Evolutionary conservation across 2,797 vertebrate species (phyloP).

Genomic region (Eulemur coronatus): DNA sequence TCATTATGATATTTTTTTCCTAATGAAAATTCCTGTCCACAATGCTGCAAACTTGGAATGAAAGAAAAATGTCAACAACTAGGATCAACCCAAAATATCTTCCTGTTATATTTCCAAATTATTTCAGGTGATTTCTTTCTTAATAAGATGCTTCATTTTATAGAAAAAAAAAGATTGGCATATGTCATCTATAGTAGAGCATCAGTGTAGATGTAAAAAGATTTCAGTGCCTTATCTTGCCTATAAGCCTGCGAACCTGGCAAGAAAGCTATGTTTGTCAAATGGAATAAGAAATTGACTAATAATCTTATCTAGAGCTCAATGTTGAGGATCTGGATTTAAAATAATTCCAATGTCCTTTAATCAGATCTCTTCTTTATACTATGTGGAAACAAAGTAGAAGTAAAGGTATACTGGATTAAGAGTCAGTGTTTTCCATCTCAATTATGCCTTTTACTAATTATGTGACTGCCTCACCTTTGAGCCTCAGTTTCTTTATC

Average conservation of each 20-base stretch:
- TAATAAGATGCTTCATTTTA: slow-evolving; percentile 31
- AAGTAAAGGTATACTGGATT: not conserved
- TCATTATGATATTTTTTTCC: not conserved
- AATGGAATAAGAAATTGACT: slow-evolving; percentile 54
- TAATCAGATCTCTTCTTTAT: not conserved
- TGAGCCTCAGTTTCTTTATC: not conserved
- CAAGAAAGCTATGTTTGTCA: slow-evolving; percentile 55
- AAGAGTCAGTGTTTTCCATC: not conserved
- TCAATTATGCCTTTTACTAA: not conserved
- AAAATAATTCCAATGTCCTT: slow-evolving; percentile 32
- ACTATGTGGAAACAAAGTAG: not conserved
- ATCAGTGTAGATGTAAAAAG: slow-evolving; percentile 27
- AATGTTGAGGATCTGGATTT: slow-evolving; percentile 42
- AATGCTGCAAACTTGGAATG: slow-evolving; percentile 4
- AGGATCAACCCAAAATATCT: slow-evolving; percentile 17
- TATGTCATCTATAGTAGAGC: slow-evolving; percentile 3
- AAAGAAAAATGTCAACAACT: slow-evolving; percentile 48
- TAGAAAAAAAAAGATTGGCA: slow-evolving; percentile 19
- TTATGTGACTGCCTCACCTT: not conserved
- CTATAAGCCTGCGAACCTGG: slow-evolving; percentile 36
- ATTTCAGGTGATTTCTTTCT: slow-evolving; percentile 38
- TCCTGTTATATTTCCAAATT: slow-evolving; percentile 35
- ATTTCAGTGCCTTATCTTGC: slow-evolving; percentile 51
- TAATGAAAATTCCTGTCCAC: not conserved
- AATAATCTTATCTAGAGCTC: slow-evolving; percentile 41